phyloP scores from a whole-genome alignment of 1,140 invertebrate genomes.

The Meloidogyne hapla region DNA sequence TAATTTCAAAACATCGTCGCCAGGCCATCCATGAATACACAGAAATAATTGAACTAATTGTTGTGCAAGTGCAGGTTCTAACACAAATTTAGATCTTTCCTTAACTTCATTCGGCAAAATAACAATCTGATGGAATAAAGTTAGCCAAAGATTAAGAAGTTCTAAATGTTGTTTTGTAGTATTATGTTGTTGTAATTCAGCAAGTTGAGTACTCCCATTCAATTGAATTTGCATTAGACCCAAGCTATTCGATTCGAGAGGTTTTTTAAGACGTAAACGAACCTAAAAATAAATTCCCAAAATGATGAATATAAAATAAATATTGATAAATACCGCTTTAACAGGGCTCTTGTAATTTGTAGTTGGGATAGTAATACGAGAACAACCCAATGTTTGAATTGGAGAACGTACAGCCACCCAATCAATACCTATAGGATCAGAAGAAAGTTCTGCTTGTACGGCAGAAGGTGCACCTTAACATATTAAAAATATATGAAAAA shows the following conservation, averaged over 20 bases:
- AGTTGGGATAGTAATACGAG: slow-evolving; percentile 24
- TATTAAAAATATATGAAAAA: background rate
- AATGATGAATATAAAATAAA: background rate
- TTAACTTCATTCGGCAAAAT: slow-evolving; percentile 14
- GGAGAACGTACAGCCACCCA: slow-evolving; percentile 30
- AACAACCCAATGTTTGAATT: slow-evolving; percentile 22
- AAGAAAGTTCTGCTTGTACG: slow-evolving; percentile 39
- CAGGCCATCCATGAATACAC: background rate
- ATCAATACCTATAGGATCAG: slow-evolving; percentile 23
- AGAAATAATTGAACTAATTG: slow-evolving; percentile 27
- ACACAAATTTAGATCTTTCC: background rate
- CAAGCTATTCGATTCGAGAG: slow-evolving; percentile 20
- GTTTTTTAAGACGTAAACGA: slow-evolving; percentile 27
- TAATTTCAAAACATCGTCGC: background rate
- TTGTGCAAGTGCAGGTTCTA: background rate
- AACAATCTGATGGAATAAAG: slow-evolving; percentile 25
- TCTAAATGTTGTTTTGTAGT: slow-evolving; percentile 17
- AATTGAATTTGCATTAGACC: slow-evolving; percentile 30
- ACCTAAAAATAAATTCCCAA: background rate
- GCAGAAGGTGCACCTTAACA: slow-evolving; percentile 28
- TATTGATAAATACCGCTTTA: slow-evolving; percentile 12
- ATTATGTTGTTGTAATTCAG: slow-evolving; percentile 7
- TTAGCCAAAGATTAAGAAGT: slow-evolving; percentile 23
- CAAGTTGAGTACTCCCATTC: slow-evolving; percentile 12
- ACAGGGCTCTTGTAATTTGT: slow-evolving; percentile 22